These are phyloP conservation scores for Chorisops tibialis DNA, from an alignment of 2,888 invertebrate genomes.

Conservation along the genomic window DNA sequence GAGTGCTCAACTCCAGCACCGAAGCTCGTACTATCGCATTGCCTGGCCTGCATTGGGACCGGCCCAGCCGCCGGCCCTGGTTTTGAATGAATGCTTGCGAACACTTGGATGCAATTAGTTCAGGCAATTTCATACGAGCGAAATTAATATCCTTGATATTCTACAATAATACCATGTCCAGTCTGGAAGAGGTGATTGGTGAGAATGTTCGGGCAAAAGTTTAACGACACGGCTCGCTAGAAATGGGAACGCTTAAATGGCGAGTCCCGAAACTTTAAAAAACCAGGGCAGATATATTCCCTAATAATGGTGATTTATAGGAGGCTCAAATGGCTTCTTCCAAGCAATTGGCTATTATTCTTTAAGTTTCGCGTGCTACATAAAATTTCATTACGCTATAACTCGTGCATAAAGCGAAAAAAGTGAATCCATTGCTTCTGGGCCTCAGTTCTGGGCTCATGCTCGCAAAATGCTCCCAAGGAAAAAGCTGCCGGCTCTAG, in stretches of 20 bases:
- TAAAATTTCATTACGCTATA: conserved; percentile 34
- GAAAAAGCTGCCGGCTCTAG: not conserved
- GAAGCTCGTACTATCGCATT: too few species aligned
- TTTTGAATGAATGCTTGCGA: too few species aligned
- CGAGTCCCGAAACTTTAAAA: conserved; percentile 1
- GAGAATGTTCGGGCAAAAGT: not conserved
- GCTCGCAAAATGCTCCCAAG: not conserved
- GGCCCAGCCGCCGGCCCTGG: too few species aligned
- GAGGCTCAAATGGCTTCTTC: conserved; percentile 32
- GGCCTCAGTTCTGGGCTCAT: conserved; percentile 1
- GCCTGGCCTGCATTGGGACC: too few species aligned
- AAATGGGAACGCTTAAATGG: not conserved
- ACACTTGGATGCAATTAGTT: not conserved
- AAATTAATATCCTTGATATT: conserved; percentile 9
- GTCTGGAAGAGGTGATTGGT: too few species aligned
- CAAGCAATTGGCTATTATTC: conserved; percentile 34
- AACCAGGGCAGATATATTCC: conserved; percentile 29
- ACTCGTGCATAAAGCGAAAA: conserved; percentile 29
- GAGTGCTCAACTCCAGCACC: too few species aligned
- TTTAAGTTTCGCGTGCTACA: conserved; percentile 33
- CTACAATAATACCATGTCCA: not conserved
- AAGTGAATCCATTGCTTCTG: conserved; percentile 6
- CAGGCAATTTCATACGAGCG: not conserved
- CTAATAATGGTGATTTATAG: conserved; percentile 33
- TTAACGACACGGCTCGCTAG: conserved; percentile 2